A percentile compares a stretch with the other conserved stretches of the same genome.
Evolutionary conservation across 2,113 vertebrate genomes (phyloP).

Genomic region (Laticauda colubrina): DNA sequence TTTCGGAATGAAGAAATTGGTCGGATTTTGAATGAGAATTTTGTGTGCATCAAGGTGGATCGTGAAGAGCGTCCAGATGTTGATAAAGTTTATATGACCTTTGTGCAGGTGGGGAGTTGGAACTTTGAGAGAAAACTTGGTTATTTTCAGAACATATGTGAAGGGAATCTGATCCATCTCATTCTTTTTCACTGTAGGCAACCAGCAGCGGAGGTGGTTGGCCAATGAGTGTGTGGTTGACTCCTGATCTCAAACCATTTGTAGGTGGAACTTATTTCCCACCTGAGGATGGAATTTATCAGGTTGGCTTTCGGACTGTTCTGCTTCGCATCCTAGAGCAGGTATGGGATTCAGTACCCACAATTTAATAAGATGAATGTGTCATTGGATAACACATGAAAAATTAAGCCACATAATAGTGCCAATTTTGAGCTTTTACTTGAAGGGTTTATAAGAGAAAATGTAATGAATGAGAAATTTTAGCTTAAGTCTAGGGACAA

Average conservation of each 20-base stretch:
- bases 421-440: neutral
- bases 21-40: slow-evolving; percentile 84
- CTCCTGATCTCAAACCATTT: slow-evolving; percentile 88
- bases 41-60: slow-evolving; percentile 91
- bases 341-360: slow-evolving; percentile 63
- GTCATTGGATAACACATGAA: accelerated
- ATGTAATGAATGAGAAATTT: neutral
- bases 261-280: slow-evolving; percentile 92
- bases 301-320: slow-evolving; percentile 83
- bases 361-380: neutral
- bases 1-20: slow-evolving; percentile 87
- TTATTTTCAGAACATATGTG: neutral
- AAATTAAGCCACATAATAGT: neutral
- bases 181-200: slow-evolving; percentile 67
- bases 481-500: neutral
- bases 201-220: slow-evolving; percentile 92
- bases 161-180: neutral
- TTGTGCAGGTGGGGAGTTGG: slow-evolving; percentile 80
- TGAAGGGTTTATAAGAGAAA: neutral
- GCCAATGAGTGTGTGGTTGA: slow-evolving; percentile 97
- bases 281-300: slow-evolving; percentile 78
- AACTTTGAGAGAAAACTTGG: neutral
- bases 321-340: slow-evolving; percentile 82
- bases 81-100: slow-evolving; percentile 95
- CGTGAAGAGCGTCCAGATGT: slow-evolving; percentile 92